Base-by-base conservation (phyloP, 2,797 vertebrate genomes). In the Garrulus glandarius region DNA sequence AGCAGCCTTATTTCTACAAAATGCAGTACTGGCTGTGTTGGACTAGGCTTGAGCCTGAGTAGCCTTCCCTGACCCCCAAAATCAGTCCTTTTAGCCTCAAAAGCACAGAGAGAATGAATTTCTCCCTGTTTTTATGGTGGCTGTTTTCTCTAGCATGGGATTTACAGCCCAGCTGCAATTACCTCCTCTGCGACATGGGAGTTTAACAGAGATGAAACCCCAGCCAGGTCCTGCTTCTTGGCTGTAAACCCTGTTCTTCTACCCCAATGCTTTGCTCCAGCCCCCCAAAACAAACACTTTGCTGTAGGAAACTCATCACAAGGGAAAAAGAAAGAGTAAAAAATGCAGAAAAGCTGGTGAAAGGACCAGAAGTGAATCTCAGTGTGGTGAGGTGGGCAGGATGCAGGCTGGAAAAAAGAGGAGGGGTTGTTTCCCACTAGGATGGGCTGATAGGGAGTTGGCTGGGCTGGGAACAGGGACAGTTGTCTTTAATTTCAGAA, bases 331-430 rank as follows among this genome's bases (percentile, higher is more conserved):
- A 20, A 39, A 22, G 4, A 68, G 11, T 22, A 3, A 20, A 29
- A 89, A 76, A 6, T 7, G 3, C 16, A 65, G 21, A 2, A 5
- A 57, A 57, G 11, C 12, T 47, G 18, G 14, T 36, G 32, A 70
- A 89, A 52, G 11, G 10, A 4, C 2, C 4, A 37, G n/a, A 41
- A 47, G 65, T 34, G 0, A 11, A 9, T 55, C 18, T 21, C 7
- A 4, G 29, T 0, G 0, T 30, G 32, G 39, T 44, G 63, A 89
- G 29, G 43, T 11, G 8, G 5, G 1, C 1, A 23, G 59, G 39
- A 29, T 46, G 23, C 7, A 34, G 37, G 9, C 34, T 81, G 32
- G 37, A 44, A 32, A 26, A 46, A 49, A 55, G 20, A 49, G 57
- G 13, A 68, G 43, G 16, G 24, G 13, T 4, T 87, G 2, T 68